Conservation (phyloP, 1,140 invertebrate genomes). For the Episyrphus balteatus region DNA sequence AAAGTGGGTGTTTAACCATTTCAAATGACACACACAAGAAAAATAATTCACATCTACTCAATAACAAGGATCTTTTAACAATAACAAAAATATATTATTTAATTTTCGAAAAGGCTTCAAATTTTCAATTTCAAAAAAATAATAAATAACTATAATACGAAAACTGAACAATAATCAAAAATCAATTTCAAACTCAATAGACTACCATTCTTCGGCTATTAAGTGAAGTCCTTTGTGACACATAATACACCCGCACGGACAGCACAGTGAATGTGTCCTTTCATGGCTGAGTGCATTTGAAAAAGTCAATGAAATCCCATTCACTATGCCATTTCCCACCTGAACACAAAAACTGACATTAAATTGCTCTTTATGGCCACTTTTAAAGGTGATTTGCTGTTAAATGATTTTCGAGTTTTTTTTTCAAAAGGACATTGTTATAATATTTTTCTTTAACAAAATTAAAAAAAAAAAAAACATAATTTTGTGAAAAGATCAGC, state of each 20-base stretch:
- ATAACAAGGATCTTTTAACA: too few species aligned
- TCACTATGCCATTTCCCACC: too few species aligned
- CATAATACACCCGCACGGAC: too few species aligned
- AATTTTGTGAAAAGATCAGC: too few species aligned
- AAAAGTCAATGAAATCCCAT: neutral
- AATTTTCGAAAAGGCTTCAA: too few species aligned
- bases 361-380: constrained; percentile 1
- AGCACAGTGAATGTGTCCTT: neutral
- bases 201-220: constrained; percentile 1
- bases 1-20: too few species aligned
- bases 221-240: neutral
- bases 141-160: neutral
- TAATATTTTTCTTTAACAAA: neutral
- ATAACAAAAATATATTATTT: too few species aligned
- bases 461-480: too few species aligned
- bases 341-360: neutral
- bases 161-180: constrained; percentile 2
- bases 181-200: constrained; percentile 2
- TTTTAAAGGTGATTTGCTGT: constrained; percentile 1
- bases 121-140: too few species aligned
- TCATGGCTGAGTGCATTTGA: neutral
- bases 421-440: neutral
- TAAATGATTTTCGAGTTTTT: neutral
- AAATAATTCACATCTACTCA: too few species aligned
- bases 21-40: too few species aligned